These are phyloP conservation scores for Agrotis clavis DNA, from an alignment of 2,888 invertebrate genomes.

Conservation along the genomic window DNA sequence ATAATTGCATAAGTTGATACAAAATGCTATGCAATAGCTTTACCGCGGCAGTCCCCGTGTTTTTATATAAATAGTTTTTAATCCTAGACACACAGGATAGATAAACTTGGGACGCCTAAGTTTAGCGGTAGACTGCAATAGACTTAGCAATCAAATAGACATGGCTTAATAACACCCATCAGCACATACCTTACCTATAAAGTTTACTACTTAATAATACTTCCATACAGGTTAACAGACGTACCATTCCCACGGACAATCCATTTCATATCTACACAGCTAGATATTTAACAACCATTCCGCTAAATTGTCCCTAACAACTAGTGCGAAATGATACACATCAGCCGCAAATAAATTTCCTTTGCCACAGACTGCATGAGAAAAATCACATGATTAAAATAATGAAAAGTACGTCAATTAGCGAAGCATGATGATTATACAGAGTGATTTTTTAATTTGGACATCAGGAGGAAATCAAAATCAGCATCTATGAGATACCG, in stretches of 20 bases:
- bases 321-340: conserved; percentile 53
- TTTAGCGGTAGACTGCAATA: neutral
- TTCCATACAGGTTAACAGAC: neutral
- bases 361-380: conserved; percentile 23
- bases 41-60: too few relatives aligned
- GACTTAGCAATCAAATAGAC: neutral
- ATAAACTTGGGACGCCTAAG: neutral
- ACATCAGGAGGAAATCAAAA: too few relatives aligned
- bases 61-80: too few relatives aligned
- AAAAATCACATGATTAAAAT: conserved; percentile 55
- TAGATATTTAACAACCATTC: conserved; percentile 33
- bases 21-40: too few relatives aligned
- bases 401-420: conserved; percentile 43
- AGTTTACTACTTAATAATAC: neutral
- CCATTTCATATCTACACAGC: conserved; percentile 20
- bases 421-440: conserved; percentile 22
- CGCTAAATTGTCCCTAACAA: conserved; percentile 38
- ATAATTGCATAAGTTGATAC: too few relatives aligned
- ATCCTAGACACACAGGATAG: too few relatives aligned
- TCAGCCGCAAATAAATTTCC: conserved; percentile 34
- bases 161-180: neutral
- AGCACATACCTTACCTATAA: neutral
- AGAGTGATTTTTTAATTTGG: too few relatives aligned
- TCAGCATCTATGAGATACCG: too few relatives aligned
- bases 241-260: conserved; percentile 25